phyloP scores from a whole-genome alignment of 1,140 invertebrate species.

The Chironomus striatipennis region DNA sequence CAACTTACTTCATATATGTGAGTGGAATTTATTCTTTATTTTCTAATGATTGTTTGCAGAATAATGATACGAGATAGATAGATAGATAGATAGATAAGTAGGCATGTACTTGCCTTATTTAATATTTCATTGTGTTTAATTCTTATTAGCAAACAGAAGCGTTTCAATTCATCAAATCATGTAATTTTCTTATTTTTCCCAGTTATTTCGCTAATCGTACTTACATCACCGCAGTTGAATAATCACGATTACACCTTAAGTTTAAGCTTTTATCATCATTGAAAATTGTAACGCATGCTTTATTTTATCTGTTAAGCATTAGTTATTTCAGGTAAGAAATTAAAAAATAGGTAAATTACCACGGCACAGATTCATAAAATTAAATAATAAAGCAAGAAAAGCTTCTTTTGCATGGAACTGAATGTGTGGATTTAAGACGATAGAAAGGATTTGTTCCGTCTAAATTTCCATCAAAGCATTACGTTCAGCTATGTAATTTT shows the following conservation, averaged over 20 bases:
- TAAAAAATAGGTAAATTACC: no score
- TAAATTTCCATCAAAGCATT: constrained; percentile 3
- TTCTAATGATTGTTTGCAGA: background rate
- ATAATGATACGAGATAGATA: background rate
- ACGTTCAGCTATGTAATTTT: background rate
- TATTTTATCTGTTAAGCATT: no score
- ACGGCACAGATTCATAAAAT: no score
- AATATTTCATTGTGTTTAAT: constrained; percentile 1
- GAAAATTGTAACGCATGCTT: no score
- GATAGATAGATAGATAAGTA: background rate
- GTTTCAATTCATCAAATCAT: background rate
- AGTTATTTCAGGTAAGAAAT: no score
- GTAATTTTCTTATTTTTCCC: background rate
- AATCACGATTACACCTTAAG: background rate
- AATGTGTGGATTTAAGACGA: background rate
- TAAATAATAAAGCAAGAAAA: background rate
- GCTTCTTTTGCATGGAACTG: background rate
- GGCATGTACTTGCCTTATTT: background rate
- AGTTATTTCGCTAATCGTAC: background rate
- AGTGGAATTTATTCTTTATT: background rate
- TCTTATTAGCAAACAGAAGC: constrained; percentile 6
- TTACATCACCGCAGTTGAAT: constrained; percentile 1
- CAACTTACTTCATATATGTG: background rate
- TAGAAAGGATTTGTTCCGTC: constrained; percentile 12
- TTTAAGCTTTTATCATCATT: no score